Base-by-base conservation (phyloP, 2,888 invertebrate species). In the Galeruca laticollis region DNA sequence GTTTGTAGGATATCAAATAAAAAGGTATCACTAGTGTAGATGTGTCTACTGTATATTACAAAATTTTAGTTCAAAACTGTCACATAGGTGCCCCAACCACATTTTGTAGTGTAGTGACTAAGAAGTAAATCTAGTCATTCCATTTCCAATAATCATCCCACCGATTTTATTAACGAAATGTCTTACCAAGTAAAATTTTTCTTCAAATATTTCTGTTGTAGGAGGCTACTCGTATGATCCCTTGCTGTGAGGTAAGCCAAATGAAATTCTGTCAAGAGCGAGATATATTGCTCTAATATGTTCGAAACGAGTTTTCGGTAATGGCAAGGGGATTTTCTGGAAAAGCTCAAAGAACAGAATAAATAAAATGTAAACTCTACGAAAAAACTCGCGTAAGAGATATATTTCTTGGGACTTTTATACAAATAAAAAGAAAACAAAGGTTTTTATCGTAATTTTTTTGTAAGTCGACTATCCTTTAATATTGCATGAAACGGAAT, bases 261-360 rank as follows among this genome's bases (percentile, higher is more conserved):
- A 62, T 52, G 52, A 54, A 63, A 63, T 63, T 54, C 63, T 54
- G 54, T 54, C 63, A 47, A 9, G 47, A 21, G 21, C 13, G 15
- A 54, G 63, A 63, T 63, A 54, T 63, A 63, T 63, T 63, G 54
- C 54, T 63, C 63, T 63, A 63, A 63, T 63, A 63, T 63, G 63
- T 63, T 63, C 54, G 63, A 31, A 63, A 54, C 54, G 37, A 63
- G 63, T 37, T 63, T 54, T 47, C 47, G 47, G 47, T 47, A 47
- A 47, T 47, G 47, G 47, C 47, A 18, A 47, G 47, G 47, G 47
- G 47, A 47, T 63, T 63, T 63, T 54, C 63, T n/a, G 15, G 15
- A 15, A 47, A 47, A 47, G 47, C 47, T 47, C 15, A 47, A 47
- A 47, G 47, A 47, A 47, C 18, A 47, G 8, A 47, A 56, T 63